Evolutionary conservation across 2,797 vertebrate species (phyloP).

Genomic region (Leptodactylus fallax): DNA sequence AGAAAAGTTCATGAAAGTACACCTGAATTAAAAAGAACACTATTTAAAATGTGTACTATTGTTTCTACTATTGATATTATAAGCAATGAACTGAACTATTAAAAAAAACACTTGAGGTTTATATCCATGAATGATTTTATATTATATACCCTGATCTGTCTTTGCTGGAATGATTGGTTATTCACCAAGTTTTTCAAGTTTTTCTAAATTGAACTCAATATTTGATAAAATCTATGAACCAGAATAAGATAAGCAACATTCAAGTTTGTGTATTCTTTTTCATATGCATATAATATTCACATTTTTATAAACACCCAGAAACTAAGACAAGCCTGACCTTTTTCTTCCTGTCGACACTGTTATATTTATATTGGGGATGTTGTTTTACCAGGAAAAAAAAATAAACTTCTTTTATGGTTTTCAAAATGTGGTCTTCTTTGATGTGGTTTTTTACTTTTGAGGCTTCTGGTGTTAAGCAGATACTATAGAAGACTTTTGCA

Average conservation of each 20-base stretch:
- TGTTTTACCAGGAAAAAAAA: not conserved
- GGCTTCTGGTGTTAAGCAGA: not conserved
- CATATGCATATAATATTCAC: not conserved
- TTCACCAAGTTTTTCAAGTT: not conserved
- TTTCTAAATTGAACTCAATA: not conserved
- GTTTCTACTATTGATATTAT: not conserved
- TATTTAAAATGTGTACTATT: too few relatives aligned
- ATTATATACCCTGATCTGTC: not conserved
- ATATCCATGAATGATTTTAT: not conserved
- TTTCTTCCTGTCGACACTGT: not conserved
- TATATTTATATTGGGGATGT: not conserved
- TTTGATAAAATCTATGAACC: not conserved
- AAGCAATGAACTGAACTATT: not conserved
- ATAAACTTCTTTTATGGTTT: not conserved
- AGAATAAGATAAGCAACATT: not conserved
- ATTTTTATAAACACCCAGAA: not conserved
- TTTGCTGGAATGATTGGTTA: not conserved
- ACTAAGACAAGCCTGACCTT: not conserved
- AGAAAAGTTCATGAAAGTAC: too few relatives aligned
- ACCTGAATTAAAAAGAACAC: too few relatives aligned
- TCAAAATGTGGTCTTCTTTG: not conserved
- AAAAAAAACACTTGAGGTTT: not conserved
- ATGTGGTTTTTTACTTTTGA: not conserved
- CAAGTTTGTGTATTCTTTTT: not conserved
- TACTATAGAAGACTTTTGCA: not conserved